These are phyloP conservation scores for Sericinus montela DNA, from an alignment of 2,888 invertebrate genomes.

Conservation along the genomic window DNA sequence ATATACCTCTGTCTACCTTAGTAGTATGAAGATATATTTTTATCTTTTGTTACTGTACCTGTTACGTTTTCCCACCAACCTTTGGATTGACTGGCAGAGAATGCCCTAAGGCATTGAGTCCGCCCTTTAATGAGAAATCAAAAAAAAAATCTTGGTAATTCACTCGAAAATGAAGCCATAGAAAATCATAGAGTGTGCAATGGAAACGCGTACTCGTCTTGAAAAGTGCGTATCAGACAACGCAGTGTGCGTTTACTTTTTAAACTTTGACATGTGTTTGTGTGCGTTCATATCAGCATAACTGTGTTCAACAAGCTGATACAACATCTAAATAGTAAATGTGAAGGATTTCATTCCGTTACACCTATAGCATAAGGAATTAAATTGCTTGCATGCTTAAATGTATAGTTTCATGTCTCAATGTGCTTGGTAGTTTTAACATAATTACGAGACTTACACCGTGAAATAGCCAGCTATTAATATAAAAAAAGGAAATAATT, in stretches of 20 bases:
- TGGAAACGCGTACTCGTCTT: conserved; percentile 30
- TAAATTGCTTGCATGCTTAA: conserved; percentile 2
- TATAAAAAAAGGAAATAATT: conserved; percentile 9
- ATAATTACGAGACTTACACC: conserved; percentile 16
- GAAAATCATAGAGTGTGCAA: conserved; percentile 18
- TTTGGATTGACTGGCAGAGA: too few species aligned
- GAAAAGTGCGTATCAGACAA: conserved; percentile 36
- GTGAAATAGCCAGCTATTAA: conserved; percentile 12
- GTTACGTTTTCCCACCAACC: too few species aligned
- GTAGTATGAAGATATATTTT: too few species aligned
- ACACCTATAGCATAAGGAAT: neutral
- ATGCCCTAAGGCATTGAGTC: too few species aligned
- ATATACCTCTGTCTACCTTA: too few species aligned
- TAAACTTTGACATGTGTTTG: conserved; percentile 19
- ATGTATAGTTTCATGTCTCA: conserved; percentile 16
- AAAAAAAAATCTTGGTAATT: too few species aligned
- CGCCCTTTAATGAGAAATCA: too few species aligned
- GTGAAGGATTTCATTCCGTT: conserved; percentile 7
- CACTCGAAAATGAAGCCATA: conserved; percentile 2
- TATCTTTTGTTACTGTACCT: too few species aligned
- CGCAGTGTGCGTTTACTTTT: conserved; percentile 27
- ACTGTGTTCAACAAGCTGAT: conserved; percentile 20
- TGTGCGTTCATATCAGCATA: conserved; percentile 16
- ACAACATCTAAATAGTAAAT: conserved; percentile 6
- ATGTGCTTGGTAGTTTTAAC: conserved; percentile 18